Conservation (phyloP, 1,140 invertebrate species). For the Platorchestia sp. region DNA sequence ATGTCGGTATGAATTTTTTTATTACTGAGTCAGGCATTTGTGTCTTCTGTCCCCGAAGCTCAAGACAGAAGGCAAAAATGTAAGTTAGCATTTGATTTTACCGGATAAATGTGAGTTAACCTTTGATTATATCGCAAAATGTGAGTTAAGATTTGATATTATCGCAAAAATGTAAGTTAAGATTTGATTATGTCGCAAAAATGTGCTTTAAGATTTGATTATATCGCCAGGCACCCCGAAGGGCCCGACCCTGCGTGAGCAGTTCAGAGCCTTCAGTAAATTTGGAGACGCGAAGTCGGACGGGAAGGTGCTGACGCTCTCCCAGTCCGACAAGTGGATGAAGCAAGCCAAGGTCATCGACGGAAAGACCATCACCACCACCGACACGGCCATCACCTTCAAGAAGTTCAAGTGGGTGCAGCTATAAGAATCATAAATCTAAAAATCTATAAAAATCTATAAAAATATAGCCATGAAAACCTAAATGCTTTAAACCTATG, state of each 20-base stretch:
- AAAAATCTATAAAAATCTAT: too few species aligned
- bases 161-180: background rate
- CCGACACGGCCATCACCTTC: conserved; percentile 89
- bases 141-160: background rate
- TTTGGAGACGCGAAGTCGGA: conserved; percentile 90
- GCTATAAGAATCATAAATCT: too few species aligned
- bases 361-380: conserved; percentile 88
- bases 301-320: conserved; percentile 87
- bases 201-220: background rate
- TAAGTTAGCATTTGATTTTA: background rate
- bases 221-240: conserved; percentile 59
- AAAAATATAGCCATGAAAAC: too few species aligned
- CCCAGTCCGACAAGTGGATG: conserved; percentile 95
- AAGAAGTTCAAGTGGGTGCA: conserved; percentile 84
- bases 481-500: too few species aligned
- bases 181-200: background rate
- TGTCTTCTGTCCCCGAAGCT: background rate
- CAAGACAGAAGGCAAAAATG: background rate
- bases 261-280: conserved; percentile 82
- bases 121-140: background rate
- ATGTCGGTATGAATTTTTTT: too few species aligned
- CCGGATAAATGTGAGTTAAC: background rate
- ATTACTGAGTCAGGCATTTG: too few species aligned
- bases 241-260: conserved; percentile 70
- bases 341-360: conserved; percentile 95